Conservation (phyloP, 1,140 invertebrate species). For the Ips nitidus region DNA sequence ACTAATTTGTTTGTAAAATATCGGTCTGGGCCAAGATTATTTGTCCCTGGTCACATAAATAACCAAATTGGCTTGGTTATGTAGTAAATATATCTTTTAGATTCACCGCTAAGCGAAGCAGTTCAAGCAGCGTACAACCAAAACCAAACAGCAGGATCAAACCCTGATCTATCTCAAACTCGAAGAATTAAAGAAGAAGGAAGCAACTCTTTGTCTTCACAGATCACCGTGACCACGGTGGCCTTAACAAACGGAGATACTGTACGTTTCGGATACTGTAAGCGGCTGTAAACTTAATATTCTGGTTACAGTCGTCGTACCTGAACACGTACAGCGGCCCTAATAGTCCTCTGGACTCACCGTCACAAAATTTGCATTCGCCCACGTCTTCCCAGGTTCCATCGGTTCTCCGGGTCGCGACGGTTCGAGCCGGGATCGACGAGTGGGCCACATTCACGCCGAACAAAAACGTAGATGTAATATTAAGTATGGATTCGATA, state of each 20-base stretch:
- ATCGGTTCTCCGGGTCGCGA: conserved; percentile 52
- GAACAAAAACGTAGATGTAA: conserved; percentile 97
- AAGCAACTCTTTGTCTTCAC: conserved; percentile 49
- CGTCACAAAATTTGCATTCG: conserved; percentile 45
- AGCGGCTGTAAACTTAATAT: neutral
- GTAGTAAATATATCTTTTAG: neutral
- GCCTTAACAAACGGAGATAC: conserved; percentile 45
- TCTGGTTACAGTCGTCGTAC: conserved; percentile 36
- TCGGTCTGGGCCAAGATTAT: no score
- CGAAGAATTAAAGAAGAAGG: conserved; percentile 45
- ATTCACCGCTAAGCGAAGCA: conserved; percentile 4
- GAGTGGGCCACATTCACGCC: conserved; percentile 90
- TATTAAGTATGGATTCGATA: conserved; percentile 97
- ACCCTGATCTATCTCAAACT: neutral
- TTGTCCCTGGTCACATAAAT: no score
- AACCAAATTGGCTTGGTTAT: no score
- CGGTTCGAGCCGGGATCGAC: conserved; percentile 60
- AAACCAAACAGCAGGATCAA: neutral
- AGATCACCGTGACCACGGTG: conserved; percentile 49
- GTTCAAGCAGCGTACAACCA: neutral
- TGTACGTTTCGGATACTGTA: conserved; percentile 37
- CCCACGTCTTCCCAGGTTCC: conserved; percentile 52
- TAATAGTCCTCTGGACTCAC: conserved; percentile 45
- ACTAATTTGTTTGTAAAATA: no score
- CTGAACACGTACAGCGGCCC: conserved; percentile 44